Evolutionary conservation across 2,888 invertebrate genomes (phyloP).

Genomic region (Byasa hedistus): DNA sequence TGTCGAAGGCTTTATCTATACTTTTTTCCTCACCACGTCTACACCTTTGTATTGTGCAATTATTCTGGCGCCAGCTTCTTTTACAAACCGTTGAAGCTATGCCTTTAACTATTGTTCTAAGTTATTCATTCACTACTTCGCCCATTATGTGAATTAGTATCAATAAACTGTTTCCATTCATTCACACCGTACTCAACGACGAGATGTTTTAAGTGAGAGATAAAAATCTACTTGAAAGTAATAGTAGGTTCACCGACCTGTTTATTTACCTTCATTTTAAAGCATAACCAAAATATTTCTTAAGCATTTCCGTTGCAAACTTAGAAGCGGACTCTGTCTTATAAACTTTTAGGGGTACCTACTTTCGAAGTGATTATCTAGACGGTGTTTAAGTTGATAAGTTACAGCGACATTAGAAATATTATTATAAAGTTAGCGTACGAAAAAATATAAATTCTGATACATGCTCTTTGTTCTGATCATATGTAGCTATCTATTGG

Average conservation of each 20-base stretch:
- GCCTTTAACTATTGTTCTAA: conserved; percentile 48
- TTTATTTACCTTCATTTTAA: neutral
- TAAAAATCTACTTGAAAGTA: conserved; percentile 5
- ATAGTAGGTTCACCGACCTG: neutral
- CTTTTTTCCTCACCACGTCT: neutral
- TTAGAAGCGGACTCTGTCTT: no score
- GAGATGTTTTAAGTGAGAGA: conserved; percentile 29
- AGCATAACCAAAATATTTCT: neutral
- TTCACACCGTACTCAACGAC: conserved; percentile 9
- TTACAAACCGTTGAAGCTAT: conserved; percentile 32
- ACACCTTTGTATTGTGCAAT: conserved; percentile 38
- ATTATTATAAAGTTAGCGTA: no score
- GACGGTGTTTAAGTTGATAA: no score
- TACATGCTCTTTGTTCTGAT: no score
- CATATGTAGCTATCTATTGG: no score
- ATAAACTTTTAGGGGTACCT: no score
- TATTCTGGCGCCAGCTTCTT: conserved; percentile 48
- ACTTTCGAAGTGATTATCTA: no score
- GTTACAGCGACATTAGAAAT: no score
- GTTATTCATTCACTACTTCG: conserved; percentile 52
- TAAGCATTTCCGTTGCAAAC: neutral
- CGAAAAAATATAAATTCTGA: no score
- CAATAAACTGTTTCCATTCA: conserved; percentile 65
- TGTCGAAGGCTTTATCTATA: neutral
- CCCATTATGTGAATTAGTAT: conserved; percentile 56